phyloP scores from a whole-genome alignment of 2,797 vertebrate species.

The Halcyon smyrnensis region DNA sequence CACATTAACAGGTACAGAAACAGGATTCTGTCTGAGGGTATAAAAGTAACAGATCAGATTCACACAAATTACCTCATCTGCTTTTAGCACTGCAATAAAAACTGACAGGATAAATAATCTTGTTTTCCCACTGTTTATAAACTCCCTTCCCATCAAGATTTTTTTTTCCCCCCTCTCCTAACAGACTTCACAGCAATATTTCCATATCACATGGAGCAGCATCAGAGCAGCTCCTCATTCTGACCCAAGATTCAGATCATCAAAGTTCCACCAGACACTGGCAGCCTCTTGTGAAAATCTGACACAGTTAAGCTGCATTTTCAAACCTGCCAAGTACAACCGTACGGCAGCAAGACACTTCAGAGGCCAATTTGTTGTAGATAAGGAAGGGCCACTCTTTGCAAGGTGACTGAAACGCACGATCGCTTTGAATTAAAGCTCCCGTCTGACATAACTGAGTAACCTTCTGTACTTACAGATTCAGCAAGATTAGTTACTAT shows the following conservation, averaged over 20 bases:
- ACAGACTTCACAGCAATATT: neutral
- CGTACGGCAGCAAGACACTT: neutral
- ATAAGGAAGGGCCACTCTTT: neutral
- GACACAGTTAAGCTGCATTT: neutral
- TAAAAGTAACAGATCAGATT: neutral
- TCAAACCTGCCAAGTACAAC: neutral
- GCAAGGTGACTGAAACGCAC: neutral
- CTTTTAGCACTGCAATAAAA: neutral
- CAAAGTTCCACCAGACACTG: neutral
- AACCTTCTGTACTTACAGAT: neutral
- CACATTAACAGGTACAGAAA: neutral
- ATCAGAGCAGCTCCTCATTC: neutral
- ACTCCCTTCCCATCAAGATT: neutral
- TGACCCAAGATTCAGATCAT: neutral
- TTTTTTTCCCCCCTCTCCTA: neutral
- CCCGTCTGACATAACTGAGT: neutral
- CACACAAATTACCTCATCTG: neutral
- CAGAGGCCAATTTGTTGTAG: neutral
- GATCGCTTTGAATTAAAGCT: neutral
- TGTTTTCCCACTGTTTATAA: neutral
- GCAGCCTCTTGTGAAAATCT: neutral
- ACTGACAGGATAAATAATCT: neutral
- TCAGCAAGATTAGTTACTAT: constrained; percentile 14
- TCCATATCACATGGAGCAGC: neutral
- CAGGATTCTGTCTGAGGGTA: neutral